Percentiles rank a stretch among this genome's conserved stretches.
Evolutionary conservation across 1,140 invertebrate genomes (phyloP).

Genomic region (Diabrotica undecimpunctata): DNA sequence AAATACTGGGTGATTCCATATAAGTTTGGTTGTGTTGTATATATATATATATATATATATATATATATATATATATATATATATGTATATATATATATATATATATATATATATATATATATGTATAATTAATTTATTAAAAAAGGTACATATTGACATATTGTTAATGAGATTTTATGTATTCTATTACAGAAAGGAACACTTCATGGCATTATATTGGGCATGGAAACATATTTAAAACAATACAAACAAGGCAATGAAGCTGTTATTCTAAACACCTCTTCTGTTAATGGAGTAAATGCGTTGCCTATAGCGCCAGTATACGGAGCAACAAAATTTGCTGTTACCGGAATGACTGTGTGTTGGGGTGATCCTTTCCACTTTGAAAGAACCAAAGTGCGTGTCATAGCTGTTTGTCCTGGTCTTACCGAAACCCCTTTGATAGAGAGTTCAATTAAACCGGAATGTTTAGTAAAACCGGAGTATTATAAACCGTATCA

Average conservation of each 20-base stretch:
- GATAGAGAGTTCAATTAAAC: neutral
- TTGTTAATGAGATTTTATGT: neutral
- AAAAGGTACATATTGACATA: no score
- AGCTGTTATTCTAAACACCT: constrained; percentile 33
- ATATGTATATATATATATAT: no score
- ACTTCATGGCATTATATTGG: constrained; percentile 29
- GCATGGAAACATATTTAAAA: constrained; percentile 28
- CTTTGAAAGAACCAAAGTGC: constrained; percentile 36
- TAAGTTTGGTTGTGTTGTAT: no score
- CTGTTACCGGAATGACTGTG: constrained; percentile 32
- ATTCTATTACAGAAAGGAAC: constrained; percentile 28
- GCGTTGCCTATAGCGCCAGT: constrained; percentile 22
- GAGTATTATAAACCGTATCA: no score
- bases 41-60: no score
- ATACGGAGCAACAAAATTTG: constrained; percentile 36
- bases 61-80: no score
- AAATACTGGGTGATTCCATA: no score
- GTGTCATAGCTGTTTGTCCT: constrained; percentile 41
- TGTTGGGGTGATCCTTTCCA: constrained; percentile 21
- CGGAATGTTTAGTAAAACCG: no score
- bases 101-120: no score
- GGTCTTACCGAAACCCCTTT: constrained; percentile 38
- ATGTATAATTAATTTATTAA: no score
- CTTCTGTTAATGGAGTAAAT: constrained; percentile 28
- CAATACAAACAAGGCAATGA: constrained; percentile 27